phyloP scores from a whole-genome alignment of 2,113 vertebrate genomes.

The Gasterosteus aculeatus region DNA sequence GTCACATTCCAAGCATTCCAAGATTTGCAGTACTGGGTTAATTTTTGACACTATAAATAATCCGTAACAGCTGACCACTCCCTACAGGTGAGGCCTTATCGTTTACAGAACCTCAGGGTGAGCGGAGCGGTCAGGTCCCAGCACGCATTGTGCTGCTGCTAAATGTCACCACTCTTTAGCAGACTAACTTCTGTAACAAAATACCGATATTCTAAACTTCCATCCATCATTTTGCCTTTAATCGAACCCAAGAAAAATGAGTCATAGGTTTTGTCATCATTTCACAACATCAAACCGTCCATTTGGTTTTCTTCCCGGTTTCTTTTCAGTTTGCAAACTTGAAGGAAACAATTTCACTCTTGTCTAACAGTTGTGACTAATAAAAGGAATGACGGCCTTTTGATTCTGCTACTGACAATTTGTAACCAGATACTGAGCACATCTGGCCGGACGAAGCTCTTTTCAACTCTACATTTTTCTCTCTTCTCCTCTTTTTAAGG shows the following conservation, averaged over 20 bases:
- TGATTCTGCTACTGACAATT: slow-evolving; percentile 71
- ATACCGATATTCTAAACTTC: slow-evolving; percentile 17
- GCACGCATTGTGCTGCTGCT: not conserved
- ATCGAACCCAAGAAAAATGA: not conserved
- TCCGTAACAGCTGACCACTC: slow-evolving; percentile 1
- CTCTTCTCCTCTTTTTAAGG: slow-evolving; percentile 41
- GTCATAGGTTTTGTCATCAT: not conserved
- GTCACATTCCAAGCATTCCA: slow-evolving; percentile 20
- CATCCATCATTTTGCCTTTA: slow-evolving; percentile 13
- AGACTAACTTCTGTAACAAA: not conserved
- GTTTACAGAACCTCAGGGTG: not conserved
- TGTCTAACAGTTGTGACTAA: slow-evolving; percentile 29
- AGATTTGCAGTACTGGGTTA: slow-evolving; percentile 7
- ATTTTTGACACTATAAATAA: slow-evolving; percentile 7
- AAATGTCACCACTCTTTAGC: not conserved
- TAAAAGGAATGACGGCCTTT: slow-evolving; percentile 46
- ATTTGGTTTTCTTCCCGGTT: not conserved
- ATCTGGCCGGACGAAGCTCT: slow-evolving; percentile 69
- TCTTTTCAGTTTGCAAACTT: slow-evolving; percentile 20
- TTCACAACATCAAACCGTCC: not conserved
- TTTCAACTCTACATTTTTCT: slow-evolving; percentile 44
- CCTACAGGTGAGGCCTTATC: not conserved
- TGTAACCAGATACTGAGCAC: slow-evolving; percentile 82
- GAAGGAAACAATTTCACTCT: slow-evolving; percentile 2
- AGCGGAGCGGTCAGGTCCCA: not conserved